Base-by-base conservation (phyloP, 2,113 vertebrate genomes). In the Heterocephalus glaber region DNA sequence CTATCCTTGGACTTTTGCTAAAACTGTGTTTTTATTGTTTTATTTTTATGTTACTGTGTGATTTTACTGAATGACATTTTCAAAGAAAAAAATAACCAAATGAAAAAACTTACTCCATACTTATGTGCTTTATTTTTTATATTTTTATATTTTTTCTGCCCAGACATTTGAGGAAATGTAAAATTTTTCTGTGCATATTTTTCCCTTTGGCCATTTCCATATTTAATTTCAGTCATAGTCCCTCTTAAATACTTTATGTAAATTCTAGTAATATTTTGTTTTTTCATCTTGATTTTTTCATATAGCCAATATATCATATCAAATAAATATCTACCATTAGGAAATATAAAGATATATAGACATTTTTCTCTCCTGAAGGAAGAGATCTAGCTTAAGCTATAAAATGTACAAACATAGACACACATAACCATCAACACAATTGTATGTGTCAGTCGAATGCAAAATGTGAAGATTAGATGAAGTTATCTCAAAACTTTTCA, bases 61-160 rank as follows among this genome's bases (percentile, higher is more conserved):
- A 89, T 94, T 93, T 91, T 86, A 84, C 38, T 56, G 90, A 81
- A 85, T 72, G 22, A 66, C 16, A n/a, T 83, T 89, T 49, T 95
- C 61, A 86, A 77, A 65, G 33, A 68, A 83, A 86, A 89, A 93
- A 86, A 49, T 65, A n/a, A 76, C 13, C 6, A 35, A 81, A n/a
- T 58, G 28, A 33, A 68, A 95, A 91, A 47, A 33, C 91, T 68
- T 77, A 17, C 4, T 80, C 8, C 52, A 44, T 86, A 54, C 79
- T 95, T 5, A 54, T 41, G 33, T 84, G 0, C 5, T 91, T 70
- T 86, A 52, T 33, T 84, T 26, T 41, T 58, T 20, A 58, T 9
- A 56, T 49, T 6, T 76, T 7, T 89, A 28, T 38, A 68, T 68
- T 60, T 92, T 13, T 90, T 80, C 24, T 35, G 10, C 3, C 6